These are phyloP conservation scores for Littorina saxatilis DNA, from an alignment of 1,140 invertebrate species.

Conservation along the genomic window DNA sequence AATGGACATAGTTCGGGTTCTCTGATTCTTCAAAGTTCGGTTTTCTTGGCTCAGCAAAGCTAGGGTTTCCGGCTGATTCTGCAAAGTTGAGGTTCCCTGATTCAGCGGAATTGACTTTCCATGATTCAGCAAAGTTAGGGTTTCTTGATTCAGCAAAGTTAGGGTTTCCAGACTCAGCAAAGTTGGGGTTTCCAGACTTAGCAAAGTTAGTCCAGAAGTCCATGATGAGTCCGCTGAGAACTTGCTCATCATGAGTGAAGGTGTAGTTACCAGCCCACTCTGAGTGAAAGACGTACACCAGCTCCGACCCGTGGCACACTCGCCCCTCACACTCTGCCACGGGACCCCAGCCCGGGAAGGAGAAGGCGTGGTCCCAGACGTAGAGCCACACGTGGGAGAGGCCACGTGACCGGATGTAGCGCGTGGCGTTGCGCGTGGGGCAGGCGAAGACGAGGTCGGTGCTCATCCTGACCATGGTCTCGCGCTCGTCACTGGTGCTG, in stretches of 20 bases:
- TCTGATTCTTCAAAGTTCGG: too few relatives aligned
- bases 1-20: too few relatives aligned
- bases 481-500: conserved; percentile 42
- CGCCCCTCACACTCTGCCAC: conserved; percentile 59
- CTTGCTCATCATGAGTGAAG: conserved; percentile 54
- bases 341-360: conserved; percentile 60
- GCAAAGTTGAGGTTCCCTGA: too few relatives aligned
- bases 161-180: neutral
- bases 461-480: conserved; percentile 41
- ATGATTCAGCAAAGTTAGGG: too few relatives aligned
- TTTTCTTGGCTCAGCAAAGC: too few relatives aligned
- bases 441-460: conserved; percentile 60
- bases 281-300: conserved; percentile 63
- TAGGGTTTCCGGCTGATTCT: too few relatives aligned
- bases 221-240: conserved; percentile 53
- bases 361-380: conserved; percentile 63
- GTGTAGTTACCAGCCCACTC: conserved; percentile 40
- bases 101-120: too few relatives aligned
- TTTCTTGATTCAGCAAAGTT: too few relatives aligned
- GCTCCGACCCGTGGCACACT: conserved; percentile 68
- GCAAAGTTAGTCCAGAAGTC: conserved; percentile 70
- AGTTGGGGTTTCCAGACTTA: conserved; percentile 57
- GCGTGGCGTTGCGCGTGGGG: conserved; percentile 45
- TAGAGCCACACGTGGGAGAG: conserved; percentile 49
- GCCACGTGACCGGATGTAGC: conserved; percentile 36